These are phyloP conservation scores for Papilio demoleus DNA, from an alignment of 2,888 invertebrate species.

Conservation along the genomic window DNA sequence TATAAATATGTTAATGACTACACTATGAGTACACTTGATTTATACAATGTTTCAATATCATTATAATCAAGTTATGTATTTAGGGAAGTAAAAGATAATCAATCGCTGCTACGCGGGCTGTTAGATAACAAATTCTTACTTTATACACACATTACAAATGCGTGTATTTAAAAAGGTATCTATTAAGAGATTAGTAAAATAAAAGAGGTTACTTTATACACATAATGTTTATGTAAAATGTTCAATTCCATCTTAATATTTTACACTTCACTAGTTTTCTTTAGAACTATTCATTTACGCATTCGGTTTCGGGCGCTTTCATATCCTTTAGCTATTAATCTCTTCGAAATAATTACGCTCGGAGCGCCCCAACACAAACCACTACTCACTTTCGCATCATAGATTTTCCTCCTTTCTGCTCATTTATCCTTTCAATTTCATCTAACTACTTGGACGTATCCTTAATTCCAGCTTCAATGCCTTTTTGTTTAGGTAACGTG, in stretches of 20 bases:
- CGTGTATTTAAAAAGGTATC: too few relatives aligned
- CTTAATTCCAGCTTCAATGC: background rate
- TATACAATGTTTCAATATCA: background rate
- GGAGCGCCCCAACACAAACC: slow-evolving; percentile 12
- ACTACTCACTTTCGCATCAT: slow-evolving; percentile 16
- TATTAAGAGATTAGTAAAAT: too few relatives aligned
- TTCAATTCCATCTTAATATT: too few relatives aligned
- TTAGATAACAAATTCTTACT: too few relatives aligned
- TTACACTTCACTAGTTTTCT: background rate
- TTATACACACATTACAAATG: too few relatives aligned
- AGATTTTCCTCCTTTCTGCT: slow-evolving; percentile 5
- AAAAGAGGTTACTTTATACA: too few relatives aligned
- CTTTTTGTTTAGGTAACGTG: background rate
- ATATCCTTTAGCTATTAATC: slow-evolving; percentile 15
- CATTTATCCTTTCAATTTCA: slow-evolving; percentile 17
- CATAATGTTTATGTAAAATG: background rate
- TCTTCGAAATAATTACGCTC: slow-evolving; percentile 13
- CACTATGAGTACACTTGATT: slow-evolving; percentile 15
- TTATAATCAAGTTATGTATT: background rate
- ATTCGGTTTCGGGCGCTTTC: background rate
- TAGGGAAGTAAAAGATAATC: too few relatives aligned
- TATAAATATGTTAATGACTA: slow-evolving; percentile 36
- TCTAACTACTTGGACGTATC: background rate
- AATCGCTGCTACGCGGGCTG: too few relatives aligned
- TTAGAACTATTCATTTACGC: background rate